These are phyloP conservation scores for Zootermopsis nevadensis DNA, from an alignment of 2,888 invertebrate genomes.

Conservation along the genomic window DNA sequence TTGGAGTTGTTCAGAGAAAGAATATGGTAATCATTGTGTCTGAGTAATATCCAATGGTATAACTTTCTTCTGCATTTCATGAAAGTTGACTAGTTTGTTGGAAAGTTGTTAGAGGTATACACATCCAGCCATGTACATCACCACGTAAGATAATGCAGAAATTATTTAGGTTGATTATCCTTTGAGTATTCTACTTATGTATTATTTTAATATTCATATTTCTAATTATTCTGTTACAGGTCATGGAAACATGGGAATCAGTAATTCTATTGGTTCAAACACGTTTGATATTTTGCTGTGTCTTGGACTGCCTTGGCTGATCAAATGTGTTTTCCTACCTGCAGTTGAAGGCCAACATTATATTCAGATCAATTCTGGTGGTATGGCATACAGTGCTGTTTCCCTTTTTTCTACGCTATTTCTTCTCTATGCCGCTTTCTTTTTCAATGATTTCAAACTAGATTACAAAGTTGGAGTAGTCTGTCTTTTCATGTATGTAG, in stretches of 20 bases:
- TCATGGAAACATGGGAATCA: slow-evolving; percentile 81
- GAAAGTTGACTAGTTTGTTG: no score
- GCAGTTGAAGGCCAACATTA: slow-evolving; percentile 26
- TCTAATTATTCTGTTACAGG: slow-evolving; percentile 64
- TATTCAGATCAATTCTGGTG: slow-evolving; percentile 79
- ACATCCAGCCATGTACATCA: not conserved
- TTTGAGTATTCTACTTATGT: no score
- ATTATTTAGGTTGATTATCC: no score
- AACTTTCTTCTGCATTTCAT: no score
- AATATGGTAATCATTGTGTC: no score
- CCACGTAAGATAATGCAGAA: no score
- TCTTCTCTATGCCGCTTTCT: slow-evolving; percentile 74
- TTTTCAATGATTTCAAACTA: slow-evolving; percentile 74
- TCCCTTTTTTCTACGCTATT: slow-evolving; percentile 79
- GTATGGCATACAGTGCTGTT: slow-evolving; percentile 79
- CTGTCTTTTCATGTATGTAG: slow-evolving; percentile 74
- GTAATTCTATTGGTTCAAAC: slow-evolving; percentile 85
- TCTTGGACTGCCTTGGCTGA: slow-evolving; percentile 81
- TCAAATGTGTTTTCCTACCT: slow-evolving; percentile 75
- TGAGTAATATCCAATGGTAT: no score
- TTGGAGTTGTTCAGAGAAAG: no score
- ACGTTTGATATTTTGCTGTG: slow-evolving; percentile 84
- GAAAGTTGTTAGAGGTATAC: no score
- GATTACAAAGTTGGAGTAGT: slow-evolving; percentile 77
- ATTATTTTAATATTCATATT: no score